phyloP scores from a whole-genome alignment of 1,140 invertebrate genomes.

The Halyomorpha halys region DNA sequence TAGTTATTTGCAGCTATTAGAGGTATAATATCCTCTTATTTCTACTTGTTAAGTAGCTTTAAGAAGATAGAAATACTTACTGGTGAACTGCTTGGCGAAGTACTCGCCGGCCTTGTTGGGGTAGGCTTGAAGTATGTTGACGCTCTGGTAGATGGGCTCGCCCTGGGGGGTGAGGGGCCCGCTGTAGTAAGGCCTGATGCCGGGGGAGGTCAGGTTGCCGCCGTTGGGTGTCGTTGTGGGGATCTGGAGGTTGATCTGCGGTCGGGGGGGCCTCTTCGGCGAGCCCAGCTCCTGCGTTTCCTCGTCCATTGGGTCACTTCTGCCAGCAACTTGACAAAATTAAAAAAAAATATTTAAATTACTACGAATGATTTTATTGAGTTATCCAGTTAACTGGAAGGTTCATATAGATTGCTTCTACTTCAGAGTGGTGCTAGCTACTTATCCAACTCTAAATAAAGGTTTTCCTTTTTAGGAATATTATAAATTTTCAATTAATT shows the following conservation, averaged over 20 bases:
- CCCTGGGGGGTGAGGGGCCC: slow-evolving; percentile 37
- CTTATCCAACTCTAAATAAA: too few species aligned
- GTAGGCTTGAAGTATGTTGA: slow-evolving; percentile 46
- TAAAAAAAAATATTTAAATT: too few species aligned
- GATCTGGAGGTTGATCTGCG: slow-evolving; percentile 27
- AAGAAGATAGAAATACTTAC: slow-evolving; percentile 34
- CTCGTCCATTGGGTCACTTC: not conserved
- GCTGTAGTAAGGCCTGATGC: slow-evolving; percentile 35
- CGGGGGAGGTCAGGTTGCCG: slow-evolving; percentile 26
- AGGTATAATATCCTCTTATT: too few species aligned
- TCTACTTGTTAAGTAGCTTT: too few species aligned
- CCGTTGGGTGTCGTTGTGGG: slow-evolving; percentile 18
- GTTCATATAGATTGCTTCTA: too few species aligned
- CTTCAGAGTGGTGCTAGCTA: too few species aligned
- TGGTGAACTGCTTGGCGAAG: slow-evolving; percentile 61
- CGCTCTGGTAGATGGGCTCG: slow-evolving; percentile 36
- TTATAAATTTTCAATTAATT: too few species aligned
- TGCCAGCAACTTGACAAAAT: too few species aligned
- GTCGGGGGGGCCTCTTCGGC: not conserved
- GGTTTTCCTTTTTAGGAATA: too few species aligned
- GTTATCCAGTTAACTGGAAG: too few species aligned
- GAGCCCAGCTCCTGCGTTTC: not conserved
- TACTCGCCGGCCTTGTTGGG: slow-evolving; percentile 56
- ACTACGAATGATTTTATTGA: too few species aligned
- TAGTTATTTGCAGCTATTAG: too few species aligned